Evolutionary conservation across 2,888 invertebrate genomes (phyloP).

Genomic region (Plutella xylostella): DNA sequence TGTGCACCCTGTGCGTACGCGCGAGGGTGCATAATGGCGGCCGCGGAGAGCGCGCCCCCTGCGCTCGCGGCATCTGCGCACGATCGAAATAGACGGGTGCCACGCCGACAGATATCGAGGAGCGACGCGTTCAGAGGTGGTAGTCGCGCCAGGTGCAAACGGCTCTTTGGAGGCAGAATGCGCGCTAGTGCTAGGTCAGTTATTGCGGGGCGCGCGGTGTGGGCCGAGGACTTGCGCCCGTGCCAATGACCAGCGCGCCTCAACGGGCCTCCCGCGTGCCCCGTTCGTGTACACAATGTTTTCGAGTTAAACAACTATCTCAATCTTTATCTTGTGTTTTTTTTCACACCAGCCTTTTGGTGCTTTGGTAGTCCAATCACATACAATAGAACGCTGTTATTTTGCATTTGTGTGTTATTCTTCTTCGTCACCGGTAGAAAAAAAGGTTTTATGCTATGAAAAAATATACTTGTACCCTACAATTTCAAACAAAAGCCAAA

Average conservation of each 20-base stretch:
- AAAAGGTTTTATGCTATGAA: no score
- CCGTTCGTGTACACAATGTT: background rate
- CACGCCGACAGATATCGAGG: slow-evolving; percentile 37
- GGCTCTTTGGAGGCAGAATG: slow-evolving; percentile 28
- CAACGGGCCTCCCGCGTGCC: slow-evolving; percentile 30
- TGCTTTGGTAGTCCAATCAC: no score
- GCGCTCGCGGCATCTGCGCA: slow-evolving; percentile 60
- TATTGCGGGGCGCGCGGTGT: slow-evolving; percentile 33
- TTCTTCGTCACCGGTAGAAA: no score
- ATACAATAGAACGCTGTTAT: no score
- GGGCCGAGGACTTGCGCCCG: slow-evolving; percentile 38
- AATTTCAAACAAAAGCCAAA: no score
- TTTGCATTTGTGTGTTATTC: no score
- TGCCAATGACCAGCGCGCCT: slow-evolving; percentile 47
- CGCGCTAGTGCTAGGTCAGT: slow-evolving; percentile 58
- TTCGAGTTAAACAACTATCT: no score
- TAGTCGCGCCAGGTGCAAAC: slow-evolving; percentile 5
- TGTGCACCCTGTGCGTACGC: slow-evolving; percentile 39
- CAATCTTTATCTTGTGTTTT: no score
- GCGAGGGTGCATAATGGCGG: slow-evolving; percentile 44
- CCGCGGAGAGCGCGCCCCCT: slow-evolving; percentile 16
- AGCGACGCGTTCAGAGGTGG: background rate
- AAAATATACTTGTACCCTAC: no score
- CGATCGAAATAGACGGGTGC: slow-evolving; percentile 61
- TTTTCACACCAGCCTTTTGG: no score